Base-by-base conservation (phyloP, 2,888 invertebrate species). In the Watsonalla binaria region DNA sequence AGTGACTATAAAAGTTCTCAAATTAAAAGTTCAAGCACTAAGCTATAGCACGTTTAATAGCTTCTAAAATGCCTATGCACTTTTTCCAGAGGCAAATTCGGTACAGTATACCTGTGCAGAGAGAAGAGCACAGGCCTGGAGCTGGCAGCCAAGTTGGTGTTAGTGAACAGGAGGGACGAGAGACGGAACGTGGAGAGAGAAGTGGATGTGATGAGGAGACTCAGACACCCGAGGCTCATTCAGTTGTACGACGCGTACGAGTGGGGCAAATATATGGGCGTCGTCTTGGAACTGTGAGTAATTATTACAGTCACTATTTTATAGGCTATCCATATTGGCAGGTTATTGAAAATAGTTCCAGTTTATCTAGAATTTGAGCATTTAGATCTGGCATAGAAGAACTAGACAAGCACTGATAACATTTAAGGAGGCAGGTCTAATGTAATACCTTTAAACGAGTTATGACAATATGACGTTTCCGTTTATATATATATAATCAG, bases 191-290 rank as follows among this genome's bases (percentile, higher is more conserved):
- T 98, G 61, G 97, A 98, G 82, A 92, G 98, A 53, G 99, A 99
- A 84, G 96, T 99, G 57, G 98, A 98, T 69, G 97, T 99, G 72
- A 99, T 99, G 99, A 93, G 97, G 77, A 92, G 94, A 63, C 93
- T 99, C 54, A 96, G 98, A 73, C 99, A 99, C 91, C 98, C 98
- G 37, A 91, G 98, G 61, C 94, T 99, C 51, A 97, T 99, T 72
- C 99, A 99, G 84, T 93, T 99, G 47, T 99, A 98, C 84, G 99
- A 99, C 76, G 98, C 99, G 9, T 99, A 97, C 84, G 98, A 98
- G 86, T 95, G 95, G 88, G 95, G 95, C 68, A 96, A 96, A 87
- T 95, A 96, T 78, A 98, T 99, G 95, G 97, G 98, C 88, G 97
- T 99, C 71, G 95, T 99, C 64, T 93, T 99, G 62, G 99, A 99